Evolutionary conservation across 1,140 invertebrate genomes (phyloP).

Genomic region (Lasioglossum albipes): DNA sequence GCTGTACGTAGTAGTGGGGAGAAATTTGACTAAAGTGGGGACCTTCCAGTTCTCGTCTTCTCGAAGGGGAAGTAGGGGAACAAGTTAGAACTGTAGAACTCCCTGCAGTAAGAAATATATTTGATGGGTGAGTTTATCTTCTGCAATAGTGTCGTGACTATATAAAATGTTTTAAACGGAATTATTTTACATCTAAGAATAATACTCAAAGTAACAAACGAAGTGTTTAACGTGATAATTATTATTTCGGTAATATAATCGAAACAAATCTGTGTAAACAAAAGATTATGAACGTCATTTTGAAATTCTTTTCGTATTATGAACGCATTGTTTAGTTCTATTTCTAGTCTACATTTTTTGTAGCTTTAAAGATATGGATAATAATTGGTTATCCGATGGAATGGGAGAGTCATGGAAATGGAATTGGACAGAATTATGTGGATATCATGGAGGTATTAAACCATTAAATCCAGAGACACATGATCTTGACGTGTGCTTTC

Average conservation of each 20-base stretch:
- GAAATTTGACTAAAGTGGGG: no score
- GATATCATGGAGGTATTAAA: slow-evolving; percentile 81
- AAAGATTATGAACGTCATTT: background rate
- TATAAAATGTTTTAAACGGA: background rate
- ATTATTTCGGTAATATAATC: background rate
- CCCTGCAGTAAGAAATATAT: background rate
- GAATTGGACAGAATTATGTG: slow-evolving; percentile 89
- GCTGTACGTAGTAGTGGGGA: no score
- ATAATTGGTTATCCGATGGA: slow-evolving; percentile 31
- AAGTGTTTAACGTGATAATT: background rate
- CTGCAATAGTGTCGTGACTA: background rate
- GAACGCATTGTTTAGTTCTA: background rate
- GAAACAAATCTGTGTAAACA: background rate
- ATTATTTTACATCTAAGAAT: background rate
- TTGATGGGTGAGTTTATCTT: slow-evolving; percentile 7
- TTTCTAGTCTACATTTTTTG: background rate
- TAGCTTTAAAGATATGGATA: slow-evolving; percentile 51
- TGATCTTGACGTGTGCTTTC: slow-evolving; percentile 90
- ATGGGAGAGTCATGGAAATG: slow-evolving; percentile 75
- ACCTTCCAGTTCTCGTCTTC: no score
- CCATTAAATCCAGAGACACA: slow-evolving; percentile 84
- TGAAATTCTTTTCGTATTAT: background rate
- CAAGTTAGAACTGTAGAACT: no score
- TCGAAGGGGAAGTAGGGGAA: no score
- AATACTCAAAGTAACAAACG: background rate